Conservation (phyloP, 2,888 invertebrate genomes). For the Cheilosia variabilis region DNA sequence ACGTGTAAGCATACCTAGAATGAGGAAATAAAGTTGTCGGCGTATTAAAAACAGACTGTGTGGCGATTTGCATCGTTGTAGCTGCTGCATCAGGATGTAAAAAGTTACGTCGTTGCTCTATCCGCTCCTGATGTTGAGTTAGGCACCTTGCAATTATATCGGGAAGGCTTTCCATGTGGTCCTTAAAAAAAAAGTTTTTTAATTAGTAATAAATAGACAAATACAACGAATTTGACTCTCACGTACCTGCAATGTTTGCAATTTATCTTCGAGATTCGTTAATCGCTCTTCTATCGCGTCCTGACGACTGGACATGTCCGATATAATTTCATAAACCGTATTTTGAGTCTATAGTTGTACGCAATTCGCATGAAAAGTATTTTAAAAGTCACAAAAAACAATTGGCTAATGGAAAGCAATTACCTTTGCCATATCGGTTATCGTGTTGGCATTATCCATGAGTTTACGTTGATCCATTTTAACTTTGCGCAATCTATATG, state of each 20-base stretch:
- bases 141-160: slow-evolving; percentile 91
- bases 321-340: slow-evolving; percentile 98
- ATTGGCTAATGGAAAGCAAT: slow-evolving; percentile 73
- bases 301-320: slow-evolving; percentile 97
- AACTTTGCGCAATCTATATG: slow-evolving; percentile 95
- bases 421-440: slow-evolving; percentile 99
- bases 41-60: slow-evolving; percentile 84
- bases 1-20: slow-evolving; percentile 84
- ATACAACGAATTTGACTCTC: neutral
- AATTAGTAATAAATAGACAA: neutral
- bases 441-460: slow-evolving; percentile 99
- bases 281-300: slow-evolving; percentile 97
- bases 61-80: slow-evolving; percentile 84
- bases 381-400: neutral
- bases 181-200: slow-evolving; percentile 83
- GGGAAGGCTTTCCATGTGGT: slow-evolving; percentile 93
- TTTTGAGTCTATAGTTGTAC: slow-evolving; percentile 92
- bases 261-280: slow-evolving; percentile 95
- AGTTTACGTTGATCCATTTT: slow-evolving; percentile 99
- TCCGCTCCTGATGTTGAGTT: slow-evolving; percentile 90
- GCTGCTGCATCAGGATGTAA: slow-evolving; percentile 95
- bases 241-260: slow-evolving; percentile 91
- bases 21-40: slow-evolving; percentile 86
- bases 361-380: slow-evolving; percentile 18
- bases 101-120: slow-evolving; percentile 93